Evolutionary conservation across 2,797 vertebrate species (phyloP).

Genomic region (Lithobates pipiens): DNA sequence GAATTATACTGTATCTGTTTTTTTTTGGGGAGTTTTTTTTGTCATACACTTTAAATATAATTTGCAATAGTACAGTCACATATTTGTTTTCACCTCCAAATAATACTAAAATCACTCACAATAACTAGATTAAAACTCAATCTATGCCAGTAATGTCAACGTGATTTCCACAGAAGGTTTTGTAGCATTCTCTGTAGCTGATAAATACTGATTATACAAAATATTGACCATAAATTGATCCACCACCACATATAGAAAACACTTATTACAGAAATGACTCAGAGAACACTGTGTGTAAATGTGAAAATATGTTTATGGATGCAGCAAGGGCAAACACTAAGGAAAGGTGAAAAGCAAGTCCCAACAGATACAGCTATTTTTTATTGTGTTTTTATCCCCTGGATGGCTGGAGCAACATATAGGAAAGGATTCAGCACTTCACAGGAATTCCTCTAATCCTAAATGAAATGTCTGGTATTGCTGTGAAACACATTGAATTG

Average conservation of each 20-base stretch:
- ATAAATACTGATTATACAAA: constrained; percentile 1
- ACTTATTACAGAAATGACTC: constrained; percentile 49
- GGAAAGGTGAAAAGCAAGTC: background rate
- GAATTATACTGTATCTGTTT: too few relatives aligned
- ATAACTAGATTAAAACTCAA: too few relatives aligned
- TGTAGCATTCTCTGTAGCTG: constrained; percentile 1
- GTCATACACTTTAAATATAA: too few relatives aligned
- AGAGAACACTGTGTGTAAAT: constrained; percentile 30
- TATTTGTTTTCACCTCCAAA: too few relatives aligned
- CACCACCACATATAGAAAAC: constrained; percentile 49
- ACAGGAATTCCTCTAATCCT: constrained; percentile 55
- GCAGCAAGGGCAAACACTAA: constrained; percentile 34
- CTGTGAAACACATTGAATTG: constrained; percentile 32
- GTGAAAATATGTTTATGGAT: constrained; percentile 48
- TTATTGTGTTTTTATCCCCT: constrained; percentile 39
- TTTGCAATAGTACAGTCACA: too few relatives aligned
- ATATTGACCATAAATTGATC: constrained; percentile 22
- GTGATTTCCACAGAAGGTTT: background rate
- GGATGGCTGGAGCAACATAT: constrained; percentile 29
- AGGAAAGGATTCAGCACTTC: constrained; percentile 56
- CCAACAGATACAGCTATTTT: constrained; percentile 34
- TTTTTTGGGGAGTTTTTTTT: too few relatives aligned
- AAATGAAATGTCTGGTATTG: constrained; percentile 51
- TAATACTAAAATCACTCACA: too few relatives aligned
- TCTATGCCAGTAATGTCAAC: background rate